Base-by-base conservation (phyloP, 2,888 invertebrate species). In the Xestoiulus laeticollis region DNA sequence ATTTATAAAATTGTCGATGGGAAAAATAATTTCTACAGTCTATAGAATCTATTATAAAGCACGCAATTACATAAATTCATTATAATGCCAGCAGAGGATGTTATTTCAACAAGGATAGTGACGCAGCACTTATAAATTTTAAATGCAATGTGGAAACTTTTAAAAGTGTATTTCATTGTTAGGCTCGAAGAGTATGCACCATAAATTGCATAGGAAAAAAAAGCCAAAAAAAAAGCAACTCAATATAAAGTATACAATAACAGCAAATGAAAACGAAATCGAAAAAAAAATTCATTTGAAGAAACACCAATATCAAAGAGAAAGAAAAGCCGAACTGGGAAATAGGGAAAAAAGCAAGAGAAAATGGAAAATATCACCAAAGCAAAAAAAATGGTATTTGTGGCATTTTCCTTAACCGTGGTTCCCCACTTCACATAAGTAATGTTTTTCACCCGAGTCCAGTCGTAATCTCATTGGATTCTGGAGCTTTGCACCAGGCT, bases 381-480 rank as follows among this genome's bases (percentile, higher is more conserved):
- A 26, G 10, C 5, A 68, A 26, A 78, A 78, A 30, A 78, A 30
- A 30, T 78, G 26, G 12, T 30, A 78, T 78, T 78, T 22, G 30
- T 78, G 78, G 78, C 78, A 78, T 78, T 78, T 78, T 78, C 26
- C 78, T 22, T 30, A 78, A 78, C 30, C 78, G 78, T 78, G 78
- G 78, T 78, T 78, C 68, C 26, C 68, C 59, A 68, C 68, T 68
- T 68, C 78, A 78, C 10, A 30, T 78, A 78, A 78, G 78, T 78
- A 78, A 78, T 78, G 78, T 78, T 78, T 78, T 78, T 78, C 78
- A 78, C 30, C 78, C 78, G 22, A 68, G 78, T 78, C 78, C 85
- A 43, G 38, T 32, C 16, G 19, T 44, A 85, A 85, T 85, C 44
- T 38, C 85, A 85, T 43, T 85, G 85, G 85, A 85, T 85, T 85